phyloP scores from a whole-genome alignment of 2,797 vertebrate species.

The Macroramphosus scolopax region DNA sequence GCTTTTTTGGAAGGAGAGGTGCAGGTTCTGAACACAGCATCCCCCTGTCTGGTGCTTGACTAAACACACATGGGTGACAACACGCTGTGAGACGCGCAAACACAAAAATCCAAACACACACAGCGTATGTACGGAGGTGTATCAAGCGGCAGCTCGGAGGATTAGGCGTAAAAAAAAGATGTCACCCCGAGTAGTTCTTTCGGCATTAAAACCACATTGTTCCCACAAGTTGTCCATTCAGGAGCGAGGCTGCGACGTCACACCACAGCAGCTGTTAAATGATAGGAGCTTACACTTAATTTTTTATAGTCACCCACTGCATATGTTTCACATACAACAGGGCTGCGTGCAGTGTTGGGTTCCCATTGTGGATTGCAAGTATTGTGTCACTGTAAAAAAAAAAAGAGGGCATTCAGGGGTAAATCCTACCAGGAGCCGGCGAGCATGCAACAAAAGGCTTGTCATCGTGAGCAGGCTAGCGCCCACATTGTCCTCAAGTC shows the following conservation, averaged over 20 bases:
- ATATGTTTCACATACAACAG: slow-evolving; percentile 73
- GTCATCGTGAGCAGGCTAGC: slow-evolving; percentile 60
- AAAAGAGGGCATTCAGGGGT: slow-evolving; percentile 72
- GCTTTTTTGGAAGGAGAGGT: slow-evolving; percentile 75
- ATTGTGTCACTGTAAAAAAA: slow-evolving; percentile 80
- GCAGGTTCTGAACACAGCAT: slow-evolving; percentile 62
- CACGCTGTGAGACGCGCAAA: slow-evolving; percentile 49
- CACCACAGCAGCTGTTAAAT: slow-evolving; percentile 76
- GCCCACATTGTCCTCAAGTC: slow-evolving; percentile 60
- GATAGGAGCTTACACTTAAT: slow-evolving; percentile 78
- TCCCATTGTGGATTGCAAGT: slow-evolving; percentile 79
- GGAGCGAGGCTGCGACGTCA: slow-evolving; percentile 63
- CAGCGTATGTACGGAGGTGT: slow-evolving; percentile 49
- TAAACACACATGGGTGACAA: slow-evolving; percentile 60
- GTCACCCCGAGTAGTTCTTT: slow-evolving; percentile 63
- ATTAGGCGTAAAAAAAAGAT: slow-evolving; percentile 65
- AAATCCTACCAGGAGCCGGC: slow-evolving; percentile 82
- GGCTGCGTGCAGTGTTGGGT: slow-evolving; percentile 78
- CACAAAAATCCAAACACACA: slow-evolving; percentile 35
- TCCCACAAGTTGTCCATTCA: slow-evolving; percentile 73
- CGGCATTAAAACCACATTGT: slow-evolving; percentile 64
- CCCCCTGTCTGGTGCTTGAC: slow-evolving; percentile 49
- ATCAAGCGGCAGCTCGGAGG: slow-evolving; percentile 57
- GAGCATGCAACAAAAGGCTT: slow-evolving; percentile 66
- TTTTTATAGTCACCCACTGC: slow-evolving; percentile 76